Evolutionary conservation across 2,113 vertebrate species (phyloP), one percentile per base, ranked within the genome.

Genomic region (Amphiprion ocellaris): DNA sequence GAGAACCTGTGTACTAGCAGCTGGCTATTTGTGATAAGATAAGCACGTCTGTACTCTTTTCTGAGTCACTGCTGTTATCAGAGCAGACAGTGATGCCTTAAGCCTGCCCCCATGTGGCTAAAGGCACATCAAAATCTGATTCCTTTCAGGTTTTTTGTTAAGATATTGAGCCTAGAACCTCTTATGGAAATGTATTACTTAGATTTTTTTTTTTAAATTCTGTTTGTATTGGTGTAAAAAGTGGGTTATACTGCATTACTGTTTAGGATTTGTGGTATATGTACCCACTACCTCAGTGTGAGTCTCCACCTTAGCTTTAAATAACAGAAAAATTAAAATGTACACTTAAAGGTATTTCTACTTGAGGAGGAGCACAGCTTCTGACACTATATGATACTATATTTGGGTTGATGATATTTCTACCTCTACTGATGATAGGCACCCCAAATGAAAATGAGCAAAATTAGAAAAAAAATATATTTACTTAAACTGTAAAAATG

Each of bases 61-160:
- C 19, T 67, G 28, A 67, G 46, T 53, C 52, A 12, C 26, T 53
- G 12, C n/a, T 67, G 52, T 49, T 79, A 62, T 81, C 50, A 30
- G 26, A 28, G 23, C 46, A 61, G 37, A 39, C 26, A 66, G 54
- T 19, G 55, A 54, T 74, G 63, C 69, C 62, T 77, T 58, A 59
- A 82, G 59, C 37, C 73, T 89, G 90, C 54, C 60, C 46, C 66
- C 73, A 39, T 72, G 84, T 88, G 88, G 81, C 49, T 49, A 15
- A 33, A 72, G 50, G 21, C 49, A 44, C 26, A 69, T 24, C 46
- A 68, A 30, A 69, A 68, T 54, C 21, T 68, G 8, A 77, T 59
- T 33, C 52, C 11, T 14, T 68, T 17, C 17, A 14, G 41, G 16
- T 21, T 28, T 66, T 26, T 24, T 41, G 10, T 69, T 21, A 50